Evolutionary conservation across 2,888 invertebrate genomes (phyloP).

Genomic region (Megalurothrips usitatus): DNA sequence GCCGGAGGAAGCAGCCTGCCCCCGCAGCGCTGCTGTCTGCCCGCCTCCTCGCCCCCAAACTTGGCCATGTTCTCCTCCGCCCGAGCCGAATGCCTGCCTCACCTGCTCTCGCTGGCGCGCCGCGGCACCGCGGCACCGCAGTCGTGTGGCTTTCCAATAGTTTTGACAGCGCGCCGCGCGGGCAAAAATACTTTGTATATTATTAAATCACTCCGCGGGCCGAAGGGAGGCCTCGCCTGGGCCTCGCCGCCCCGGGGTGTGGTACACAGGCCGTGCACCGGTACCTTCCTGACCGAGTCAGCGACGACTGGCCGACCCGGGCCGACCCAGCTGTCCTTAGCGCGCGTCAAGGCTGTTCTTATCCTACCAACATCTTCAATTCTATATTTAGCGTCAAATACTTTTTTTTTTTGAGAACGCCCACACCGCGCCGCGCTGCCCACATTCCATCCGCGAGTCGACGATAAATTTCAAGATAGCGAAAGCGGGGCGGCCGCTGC

Average conservation of each 20-base stretch:
- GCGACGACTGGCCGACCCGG: no score
- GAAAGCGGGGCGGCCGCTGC: background rate
- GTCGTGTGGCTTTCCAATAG: background rate
- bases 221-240: no score
- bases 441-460: background rate
- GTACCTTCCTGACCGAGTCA: background rate
- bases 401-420: no score
- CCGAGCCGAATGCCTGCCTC: no score
- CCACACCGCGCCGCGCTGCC: background rate
- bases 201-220: background rate
- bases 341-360: no score
- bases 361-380: no score
- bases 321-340: no score
- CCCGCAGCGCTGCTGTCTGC: background rate
- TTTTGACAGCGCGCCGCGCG: background rate
- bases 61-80: background rate
- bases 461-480: background rate
- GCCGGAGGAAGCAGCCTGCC: no score
- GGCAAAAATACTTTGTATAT: background rate
- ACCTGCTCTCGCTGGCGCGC: background rate
- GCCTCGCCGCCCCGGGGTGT: no score
- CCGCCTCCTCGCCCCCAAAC: background rate
- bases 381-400: no score
- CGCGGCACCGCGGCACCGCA: background rate
- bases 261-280: no score